Evolutionary conservation across 2,888 invertebrate species (phyloP), one percentile per base, ranked within the genome.

Genomic region (Teleiodes luculella): DNA sequence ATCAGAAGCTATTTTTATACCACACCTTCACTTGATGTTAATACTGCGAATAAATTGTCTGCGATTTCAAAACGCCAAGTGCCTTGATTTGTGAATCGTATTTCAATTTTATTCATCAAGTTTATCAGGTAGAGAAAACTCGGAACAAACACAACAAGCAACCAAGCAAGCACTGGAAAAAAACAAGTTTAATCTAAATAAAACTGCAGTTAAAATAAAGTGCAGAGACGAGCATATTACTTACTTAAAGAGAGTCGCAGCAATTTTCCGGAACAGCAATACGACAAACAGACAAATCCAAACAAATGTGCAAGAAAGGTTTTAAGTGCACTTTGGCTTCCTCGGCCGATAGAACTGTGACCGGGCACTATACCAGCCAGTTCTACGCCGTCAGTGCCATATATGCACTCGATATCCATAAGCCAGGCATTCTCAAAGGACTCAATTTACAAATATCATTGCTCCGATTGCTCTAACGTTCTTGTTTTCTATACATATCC

Each of bases 381-480:
- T 2, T 6, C 4, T 11, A 24, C 18, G n/a, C n/a, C n/a, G n/a
- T n/a, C n/a, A n/a, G n/a, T n/a, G n/a, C n/a, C n/a, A n/a, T n/a
- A n/a, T n/a, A 35, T 18, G 36, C 8, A 53, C 4, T 14, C 52
- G 46, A 47, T 53, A 53, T 53, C 47, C 46, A 48, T 53, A 48
- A 48, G 41, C 53, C 11, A 31, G 41, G 20, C 18, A 39, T 31
- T 48, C 48, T 48, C 53, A 49, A 54, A 47, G 48, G 53, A 53
- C 33, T 54, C 31, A 20, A 54, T 54, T 54, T 54, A 41, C 53
- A 48, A 54, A 54, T 47, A 53, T 37, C 37, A 53, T 39, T 33
- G 30, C 47, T 39, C 24, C 28, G 53, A 18, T 31, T 31, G 16
- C 46, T 46, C 14, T 16, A 7, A 46, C 31, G 20, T 16, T 46